These are phyloP conservation scores for Bucorvus abyssinicus DNA, from an alignment of 2,797 vertebrate genomes.

Conservation along the genomic window DNA sequence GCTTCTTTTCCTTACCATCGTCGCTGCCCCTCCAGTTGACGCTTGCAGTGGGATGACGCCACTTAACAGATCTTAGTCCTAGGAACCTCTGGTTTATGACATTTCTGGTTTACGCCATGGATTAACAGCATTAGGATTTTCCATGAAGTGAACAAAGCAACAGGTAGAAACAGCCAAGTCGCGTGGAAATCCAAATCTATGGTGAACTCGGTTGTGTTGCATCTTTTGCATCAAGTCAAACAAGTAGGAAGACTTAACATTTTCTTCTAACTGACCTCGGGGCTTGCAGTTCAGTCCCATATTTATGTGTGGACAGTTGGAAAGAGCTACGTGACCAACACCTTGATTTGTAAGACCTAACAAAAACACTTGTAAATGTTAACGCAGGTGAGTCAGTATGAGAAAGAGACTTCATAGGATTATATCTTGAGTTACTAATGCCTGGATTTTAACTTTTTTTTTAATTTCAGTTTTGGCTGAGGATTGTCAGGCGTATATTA, in stretches of 20 bases:
- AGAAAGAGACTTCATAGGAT: not conserved
- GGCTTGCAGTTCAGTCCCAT: not conserved
- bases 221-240: not conserved
- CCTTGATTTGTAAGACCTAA: not conserved
- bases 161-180: not conserved
- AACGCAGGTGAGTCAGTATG: not conserved
- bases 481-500: not conserved
- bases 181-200: fast-evolving
- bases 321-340: not conserved
- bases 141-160: not conserved
- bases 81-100: not conserved
- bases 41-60: not conserved
- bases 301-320: not conserved
- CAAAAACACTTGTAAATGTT: not conserved
- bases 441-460: not conserved
- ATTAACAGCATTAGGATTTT: not conserved
- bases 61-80: not conserved
- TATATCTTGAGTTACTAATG: not conserved
- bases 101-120: not conserved
- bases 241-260: not conserved
- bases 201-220: not conserved
- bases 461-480: not conserved
- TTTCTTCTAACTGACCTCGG: not conserved
- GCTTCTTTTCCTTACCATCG: not conserved
- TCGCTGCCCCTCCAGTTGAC: not conserved